Evolutionary conservation across 2,113 vertebrate genomes (phyloP).

Genomic region (Miniopterus natalensis): DNA sequence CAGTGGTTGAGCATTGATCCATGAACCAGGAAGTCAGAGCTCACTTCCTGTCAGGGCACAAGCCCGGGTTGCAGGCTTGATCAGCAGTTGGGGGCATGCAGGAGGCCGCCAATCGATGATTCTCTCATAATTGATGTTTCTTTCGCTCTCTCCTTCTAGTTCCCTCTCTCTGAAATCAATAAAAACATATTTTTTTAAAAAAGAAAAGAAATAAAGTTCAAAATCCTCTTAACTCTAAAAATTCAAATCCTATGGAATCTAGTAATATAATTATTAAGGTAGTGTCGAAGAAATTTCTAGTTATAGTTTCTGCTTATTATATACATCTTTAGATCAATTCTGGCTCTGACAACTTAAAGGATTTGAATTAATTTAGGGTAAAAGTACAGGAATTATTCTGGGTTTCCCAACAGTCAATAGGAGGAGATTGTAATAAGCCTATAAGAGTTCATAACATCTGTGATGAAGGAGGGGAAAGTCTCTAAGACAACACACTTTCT

Average conservation of each 20-base stretch:
- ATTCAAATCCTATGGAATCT: neutral
- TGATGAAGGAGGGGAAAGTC: neutral
- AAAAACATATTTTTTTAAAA: too few relatives aligned
- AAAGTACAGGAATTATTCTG: neutral
- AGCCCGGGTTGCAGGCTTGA: too few relatives aligned
- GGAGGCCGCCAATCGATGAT: too few relatives aligned
- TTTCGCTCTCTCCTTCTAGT: too few relatives aligned
- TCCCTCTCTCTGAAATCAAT: too few relatives aligned
- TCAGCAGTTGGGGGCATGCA: too few relatives aligned
- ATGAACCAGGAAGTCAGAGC: too few relatives aligned
- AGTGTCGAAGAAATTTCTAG: neutral
- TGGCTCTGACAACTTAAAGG: neutral
- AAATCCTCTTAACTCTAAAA: neutral
- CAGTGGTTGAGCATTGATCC: too few relatives aligned
- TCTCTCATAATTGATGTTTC: too few relatives aligned
- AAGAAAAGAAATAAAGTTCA: too few relatives aligned
- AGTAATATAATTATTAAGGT: neutral
- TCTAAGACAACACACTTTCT: neutral
- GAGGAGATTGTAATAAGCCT: neutral
- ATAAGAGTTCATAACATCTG: neutral
- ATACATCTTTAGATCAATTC: neutral
- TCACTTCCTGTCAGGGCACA: too few relatives aligned
- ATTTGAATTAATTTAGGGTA: neutral
- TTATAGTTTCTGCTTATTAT: neutral
- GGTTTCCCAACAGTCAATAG: neutral